A percentile compares a stretch with the other conserved stretches of the same genome.
These are phyloP conservation scores for Omphaloscelis lunosa DNA, from an alignment of 2,888 invertebrate genomes.

Conservation along the genomic window DNA sequence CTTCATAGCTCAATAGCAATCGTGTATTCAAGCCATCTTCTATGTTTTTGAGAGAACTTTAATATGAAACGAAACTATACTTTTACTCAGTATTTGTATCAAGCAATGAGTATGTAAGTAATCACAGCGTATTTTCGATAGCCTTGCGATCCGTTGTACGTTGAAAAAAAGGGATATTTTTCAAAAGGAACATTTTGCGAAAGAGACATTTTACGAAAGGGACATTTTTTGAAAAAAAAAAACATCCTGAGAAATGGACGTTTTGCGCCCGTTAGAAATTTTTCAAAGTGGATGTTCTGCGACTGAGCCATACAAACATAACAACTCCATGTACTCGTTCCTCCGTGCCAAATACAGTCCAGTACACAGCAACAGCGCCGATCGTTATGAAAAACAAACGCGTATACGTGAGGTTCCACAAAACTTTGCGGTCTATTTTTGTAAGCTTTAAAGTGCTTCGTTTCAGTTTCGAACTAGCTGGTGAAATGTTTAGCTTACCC, in stretches of 20 bases:
- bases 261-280: too few species aligned
- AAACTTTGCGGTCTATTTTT: conserved; percentile 49
- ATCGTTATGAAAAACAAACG: conserved; percentile 58
- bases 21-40: background rate
- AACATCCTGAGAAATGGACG: too few species aligned
- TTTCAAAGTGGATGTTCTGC: too few species aligned
- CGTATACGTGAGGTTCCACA: conserved; percentile 49
- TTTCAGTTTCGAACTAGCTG: conserved; percentile 26
- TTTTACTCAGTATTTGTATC: background rate
- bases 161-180: too few species aligned
- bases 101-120: background rate
- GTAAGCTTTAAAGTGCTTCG: conserved; percentile 32
- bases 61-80: background rate
- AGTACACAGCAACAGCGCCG: background rate
- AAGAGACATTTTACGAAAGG: too few species aligned
- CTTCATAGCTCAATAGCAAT: background rate
- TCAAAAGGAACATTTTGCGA: too few species aligned
- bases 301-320: background rate
- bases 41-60: background rate
- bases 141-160: background rate
- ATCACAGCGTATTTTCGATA: background rate
- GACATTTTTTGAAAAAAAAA: too few species aligned
- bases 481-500: conserved; percentile 26
- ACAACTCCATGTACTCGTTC: conserved; percentile 15
- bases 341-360: background rate